Evolutionary conservation across 2,888 invertebrate species (phyloP), one percentile per base, ranked within the genome.

Genomic region (Aporophyla lueneburgensis): DNA sequence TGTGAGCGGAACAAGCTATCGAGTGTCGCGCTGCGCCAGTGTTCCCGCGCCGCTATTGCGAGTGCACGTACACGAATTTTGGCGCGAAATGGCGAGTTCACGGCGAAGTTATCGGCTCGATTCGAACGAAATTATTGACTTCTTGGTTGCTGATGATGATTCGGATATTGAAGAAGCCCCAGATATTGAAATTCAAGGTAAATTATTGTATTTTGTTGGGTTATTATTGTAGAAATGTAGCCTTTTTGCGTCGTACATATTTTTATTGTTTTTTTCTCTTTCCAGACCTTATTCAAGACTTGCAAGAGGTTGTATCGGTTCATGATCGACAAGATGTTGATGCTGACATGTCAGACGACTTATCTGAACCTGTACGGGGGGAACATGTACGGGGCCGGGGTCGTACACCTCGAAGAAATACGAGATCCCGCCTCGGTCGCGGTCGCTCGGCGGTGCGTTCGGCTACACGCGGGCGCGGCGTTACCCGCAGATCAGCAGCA

Each of bases 221-320:
- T 53, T 53, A n/a, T 67, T n/a, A 33, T 33, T n/a, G 51, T n/a
- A 66, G 54, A 51, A 51, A 51, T 51, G 51, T 51, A 65, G 27
- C n/a, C 19, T 66, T 33, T 33, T 33, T 40, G 14, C n/a, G 53
- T 40, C 33, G 33, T 7, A 16, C n/a, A 33, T 53, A 14, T 53
- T 67, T 53, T 21, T 67, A 53, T 53, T 67, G 63, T 76, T 66
- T 75, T 67, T 63, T 72, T 80, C 27, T 76, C 62, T 80, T 24
- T 80, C 61, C 66, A 80, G 80, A 80, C 5, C 10, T 73, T 19
- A n/a, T 76, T 73, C 63, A 61, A 54, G 80, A 76, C 70, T 68
- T 80, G 33, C 76, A 73, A 70, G 80, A 76, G n/a, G 68, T 65
- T 27, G 76, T 61, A 73, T 69, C 58, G 61, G 70, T 73, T 46